Evolutionary conservation across 2,797 vertebrate genomes (phyloP), one percentile per base, ranked within the genome.

Genomic region (Microhierax caerulescens): DNA sequence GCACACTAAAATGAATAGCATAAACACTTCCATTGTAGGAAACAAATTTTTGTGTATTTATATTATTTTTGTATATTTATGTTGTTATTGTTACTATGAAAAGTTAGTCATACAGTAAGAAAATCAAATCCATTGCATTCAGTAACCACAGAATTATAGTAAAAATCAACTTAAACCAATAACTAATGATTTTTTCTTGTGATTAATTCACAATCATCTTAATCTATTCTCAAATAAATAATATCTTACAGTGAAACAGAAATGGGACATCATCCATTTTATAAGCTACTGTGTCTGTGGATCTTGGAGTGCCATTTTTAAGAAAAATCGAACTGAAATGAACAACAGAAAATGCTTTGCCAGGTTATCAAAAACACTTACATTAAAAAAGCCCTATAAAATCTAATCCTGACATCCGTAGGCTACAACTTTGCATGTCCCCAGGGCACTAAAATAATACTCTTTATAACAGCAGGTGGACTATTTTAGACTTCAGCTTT

Each of bases 401-500:
- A 98, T 98, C 97, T 98, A 98, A 98, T 98, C 98, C 97, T 96
- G 97, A 95, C 96, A 98, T 98, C 98, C 98, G 98, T 98, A 96
- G 96, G 97, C 97, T 98, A 97, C 97, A 98, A 98, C 98, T 98
- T 98, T 97, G 97, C 96, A 96, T 97, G 97, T 98, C 98, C 97
- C 97, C 98, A 98, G 98, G 98, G 97, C 97, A 98, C 97, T 98
- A 98, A 98, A 98, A 98, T 98, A 98, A 98, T 98, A 98, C 97
- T 97, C 97, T 98, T 98, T 97, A 54, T 84, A 98, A 98, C 98
- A 98, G 98, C 98, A 98, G 98, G 98, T 97, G 97, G 97, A 98
- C 97, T 98, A 98, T 98, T 98, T 98, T 97, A 98, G 98, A 97
- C 81, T 96, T 98, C 97, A 98, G 98, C 97, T 98, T 97, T 98